A percentile compares a stretch with the other conserved stretches of the same genome.
These are phyloP conservation scores for Dendrocincla tyrannina DNA, from an alignment of 2,797 vertebrate genomes.

Conservation along the genomic window DNA sequence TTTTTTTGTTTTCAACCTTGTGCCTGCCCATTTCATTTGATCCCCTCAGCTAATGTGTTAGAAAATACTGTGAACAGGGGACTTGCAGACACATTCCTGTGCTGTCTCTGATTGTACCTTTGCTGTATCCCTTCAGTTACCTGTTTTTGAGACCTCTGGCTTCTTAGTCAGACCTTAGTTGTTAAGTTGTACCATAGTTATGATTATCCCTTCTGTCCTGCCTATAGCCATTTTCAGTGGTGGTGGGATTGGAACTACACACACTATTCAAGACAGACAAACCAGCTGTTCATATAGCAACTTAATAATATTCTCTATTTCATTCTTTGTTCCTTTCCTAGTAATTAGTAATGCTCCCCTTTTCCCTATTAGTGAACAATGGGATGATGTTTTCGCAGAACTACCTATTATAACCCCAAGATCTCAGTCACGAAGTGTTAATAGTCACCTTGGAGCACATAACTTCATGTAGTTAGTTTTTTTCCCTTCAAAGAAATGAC, in stretches of 20 bases:
- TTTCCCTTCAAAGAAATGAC: neutral
- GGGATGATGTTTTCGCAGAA: neutral
- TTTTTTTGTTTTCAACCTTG: neutral
- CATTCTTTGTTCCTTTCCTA: neutral
- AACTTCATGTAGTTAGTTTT: neutral
- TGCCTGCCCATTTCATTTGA: neutral
- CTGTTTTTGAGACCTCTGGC: neutral
- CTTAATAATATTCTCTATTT: conserved; percentile 3
- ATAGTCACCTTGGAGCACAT: neutral
- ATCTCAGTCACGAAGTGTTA: neutral
- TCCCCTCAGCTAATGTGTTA: neutral
- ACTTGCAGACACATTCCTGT: neutral
- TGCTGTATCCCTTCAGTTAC: neutral
- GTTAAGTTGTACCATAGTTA: neutral
- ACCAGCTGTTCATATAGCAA: neutral
- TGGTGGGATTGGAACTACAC: neutral
- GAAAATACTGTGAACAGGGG: neutral
- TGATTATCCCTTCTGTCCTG: neutral
- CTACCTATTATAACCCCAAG: neutral
- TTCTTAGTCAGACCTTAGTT: neutral
- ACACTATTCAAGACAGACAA: neutral
- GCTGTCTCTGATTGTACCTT: neutral
- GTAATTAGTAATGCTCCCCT: neutral
- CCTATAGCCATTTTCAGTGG: neutral
- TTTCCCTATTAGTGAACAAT: neutral